Evolutionary conservation across 2,888 invertebrate species (phyloP), one percentile per base, ranked within the genome.

Genomic region (Bimastos eiseni): DNA sequence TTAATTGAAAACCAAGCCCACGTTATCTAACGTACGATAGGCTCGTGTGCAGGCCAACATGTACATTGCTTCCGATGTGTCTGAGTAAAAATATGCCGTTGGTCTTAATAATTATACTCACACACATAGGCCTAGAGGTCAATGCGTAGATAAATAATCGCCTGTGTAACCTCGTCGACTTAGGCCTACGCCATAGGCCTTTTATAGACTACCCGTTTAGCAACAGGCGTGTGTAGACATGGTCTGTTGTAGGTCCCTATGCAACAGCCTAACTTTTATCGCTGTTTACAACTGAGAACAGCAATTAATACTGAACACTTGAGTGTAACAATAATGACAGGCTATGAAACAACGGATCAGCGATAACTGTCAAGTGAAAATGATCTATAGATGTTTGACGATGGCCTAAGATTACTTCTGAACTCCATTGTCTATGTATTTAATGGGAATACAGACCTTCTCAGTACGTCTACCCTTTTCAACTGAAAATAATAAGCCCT

Each of bases 231-330:
- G 24, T 17, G 49, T 49, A 24, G 49, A 49, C 49, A 49, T 49
- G 49, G 21, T 24, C 21, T 70, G 4, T n/a, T 30, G 70, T 70
- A 41, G n/a, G n/a, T n/a, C n/a, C n/a, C n/a, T 41, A 70, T 70
- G 70, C 70, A 30, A 11, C 5, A n/a, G 30, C n/a, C 70, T 0
- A 70, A 30, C 30, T 70, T 70, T 70, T 70, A 70, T 70, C 70
- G 3, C 30, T 70, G n/a, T 70, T n/a, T n/a, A n/a, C n/a, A n/a
- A n/a, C n/a, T n/a, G 70, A 70, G 30, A 6, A 70, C 11, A 1
- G 70, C n/a, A 70, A 70, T 70, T 70, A 70, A 70, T 70, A 70
- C 49, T 49, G 70, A 70, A 70, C 70, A n/a, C 70, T 55, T 70
- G 70, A 30, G 70, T 70, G 6, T 70, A n/a, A 0, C 11, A 70